Base-by-base conservation (phyloP, 2,888 invertebrate species). In the Drosophila sordidula region DNA sequence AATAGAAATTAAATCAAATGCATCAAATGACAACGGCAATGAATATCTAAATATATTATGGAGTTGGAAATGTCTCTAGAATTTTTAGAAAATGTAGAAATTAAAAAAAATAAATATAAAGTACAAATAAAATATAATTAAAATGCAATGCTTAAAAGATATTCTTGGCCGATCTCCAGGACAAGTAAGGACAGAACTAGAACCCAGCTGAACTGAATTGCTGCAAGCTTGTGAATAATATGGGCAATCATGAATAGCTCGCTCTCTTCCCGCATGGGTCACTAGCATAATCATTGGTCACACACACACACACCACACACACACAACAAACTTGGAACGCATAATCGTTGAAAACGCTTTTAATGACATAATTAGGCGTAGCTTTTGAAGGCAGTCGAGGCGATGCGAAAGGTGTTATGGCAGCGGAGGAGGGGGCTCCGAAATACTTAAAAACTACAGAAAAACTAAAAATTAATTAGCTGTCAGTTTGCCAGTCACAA, bases 311-410 rank as follows among this genome's bases (percentile, higher is more conserved):
- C 22, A 36, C 14, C 36, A 49, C 22, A 22, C 4, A 16, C 16
- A 12, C 4, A 50, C 12, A 34, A 54, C 54, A 44, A 36, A 44
- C 14, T 54, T 69, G 77, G 71, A 70, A 77, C 45, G 56, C 78
- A 73, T 73, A 73, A 73, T 58, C 54, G 78, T 12, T 66, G 55
- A 64, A 80, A 64, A 72, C 25, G 57, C 74, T 55, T 73, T 85
- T 80, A 80, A 80, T 87, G 82, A 87, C 88, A 80, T 87, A 87
- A 80, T 80, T 85, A 87, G 81, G 78, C 85, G 66, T 64, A 46
- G 51, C 55, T 78, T 77, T 78, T 69, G 62, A 55, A 45, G 49
- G 65, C 54, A 50, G 34, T 42, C 49, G 12, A 18, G 39, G 29
- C 41, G 36, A 49, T 63, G 76, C 56, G 59, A 75, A 70, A 62